Base-by-base conservation (phyloP, 1,140 invertebrate species). In the Atta cephalotes region DNA sequence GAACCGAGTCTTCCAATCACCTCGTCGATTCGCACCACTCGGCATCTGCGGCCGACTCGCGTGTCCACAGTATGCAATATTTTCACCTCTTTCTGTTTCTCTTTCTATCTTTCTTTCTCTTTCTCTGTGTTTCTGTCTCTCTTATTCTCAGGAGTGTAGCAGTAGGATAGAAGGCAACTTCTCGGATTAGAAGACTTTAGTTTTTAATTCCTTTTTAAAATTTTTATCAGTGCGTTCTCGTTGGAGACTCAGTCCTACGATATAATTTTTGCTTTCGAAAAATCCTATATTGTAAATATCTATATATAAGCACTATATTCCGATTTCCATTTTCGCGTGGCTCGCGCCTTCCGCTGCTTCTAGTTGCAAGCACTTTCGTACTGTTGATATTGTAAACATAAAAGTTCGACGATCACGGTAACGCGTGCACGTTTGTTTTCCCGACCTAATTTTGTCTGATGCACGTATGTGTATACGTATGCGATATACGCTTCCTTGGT, bases 1-100 rank as follows among this genome's bases (percentile, higher is more conserved):
- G 95, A 94, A 95, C 96, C 85, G 96, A 96, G 93, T 95, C 95
- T 89, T 96, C 96, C 86, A 96, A 95, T 93, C 96, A 96, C 92
- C 94, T 96, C 93, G 96, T 96, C 92, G 96, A 96, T 94, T 94
- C 95, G 93, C 94, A 95, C 89, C 95, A 95, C 91, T 95, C 94
- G 93, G 93, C 93, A 89, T 94, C 94, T 93, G 94, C 93, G 90
- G 93, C 94, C 91, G 95, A 95, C 92, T 93, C 95, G 93, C 95
- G 95, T 93, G 95, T 95, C 93, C 95, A 95, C 95, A 95, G 95
- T 95, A 95, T 94, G 94, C 89, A 91, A 79, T 85, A 65, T 84
- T 89, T 77, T 88, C 86, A 89, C 84, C 85, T 79, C 78, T 88
- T 51, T 81, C 78, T 65, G 21, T 74, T 28, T 88, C 70, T 85